Conservation (phyloP, 2,888 invertebrate species). For the Notodonta dromedarius region DNA sequence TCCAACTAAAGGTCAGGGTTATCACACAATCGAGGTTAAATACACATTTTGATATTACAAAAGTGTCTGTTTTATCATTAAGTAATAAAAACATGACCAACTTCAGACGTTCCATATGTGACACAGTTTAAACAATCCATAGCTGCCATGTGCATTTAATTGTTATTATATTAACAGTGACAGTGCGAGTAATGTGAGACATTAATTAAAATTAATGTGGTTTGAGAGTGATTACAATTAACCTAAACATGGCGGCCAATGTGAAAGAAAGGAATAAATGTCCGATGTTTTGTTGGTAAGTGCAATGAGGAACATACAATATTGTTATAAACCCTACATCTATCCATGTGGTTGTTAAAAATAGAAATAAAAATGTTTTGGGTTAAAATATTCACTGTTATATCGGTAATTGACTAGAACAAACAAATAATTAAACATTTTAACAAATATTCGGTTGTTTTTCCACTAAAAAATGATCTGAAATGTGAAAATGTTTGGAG, state of each 20-base stretch:
- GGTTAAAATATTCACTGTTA: too few species aligned
- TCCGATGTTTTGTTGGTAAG: slow-evolving; percentile 66
- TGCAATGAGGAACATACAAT: slow-evolving; percentile 7
- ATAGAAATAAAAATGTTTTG: too few species aligned
- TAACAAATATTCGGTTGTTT: too few species aligned
- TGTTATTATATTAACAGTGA: not conserved
- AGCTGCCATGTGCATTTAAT: not conserved
- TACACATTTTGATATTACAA: not conserved
- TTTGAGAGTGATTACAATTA: not conserved
- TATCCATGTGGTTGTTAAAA: too few species aligned
- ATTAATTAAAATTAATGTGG: not conserved
- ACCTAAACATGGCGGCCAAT: slow-evolving; percentile 45
- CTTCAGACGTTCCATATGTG: not conserved
- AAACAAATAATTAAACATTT: too few species aligned
- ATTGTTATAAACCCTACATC: too few species aligned
- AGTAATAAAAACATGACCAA: slow-evolving; percentile 4
- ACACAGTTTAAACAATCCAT: not conserved
- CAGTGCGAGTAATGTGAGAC: not conserved
- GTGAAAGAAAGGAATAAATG: slow-evolving; percentile 43
- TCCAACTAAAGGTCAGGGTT: too few species aligned
- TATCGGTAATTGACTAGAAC: too few species aligned
- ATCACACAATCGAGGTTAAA: too few species aligned
- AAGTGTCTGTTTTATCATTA: not conserved
- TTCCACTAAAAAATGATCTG: too few species aligned
- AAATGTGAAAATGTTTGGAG: too few species aligned